Conservation (phyloP, 2,797 vertebrate genomes). For the Eulemur albifrons region DNA sequence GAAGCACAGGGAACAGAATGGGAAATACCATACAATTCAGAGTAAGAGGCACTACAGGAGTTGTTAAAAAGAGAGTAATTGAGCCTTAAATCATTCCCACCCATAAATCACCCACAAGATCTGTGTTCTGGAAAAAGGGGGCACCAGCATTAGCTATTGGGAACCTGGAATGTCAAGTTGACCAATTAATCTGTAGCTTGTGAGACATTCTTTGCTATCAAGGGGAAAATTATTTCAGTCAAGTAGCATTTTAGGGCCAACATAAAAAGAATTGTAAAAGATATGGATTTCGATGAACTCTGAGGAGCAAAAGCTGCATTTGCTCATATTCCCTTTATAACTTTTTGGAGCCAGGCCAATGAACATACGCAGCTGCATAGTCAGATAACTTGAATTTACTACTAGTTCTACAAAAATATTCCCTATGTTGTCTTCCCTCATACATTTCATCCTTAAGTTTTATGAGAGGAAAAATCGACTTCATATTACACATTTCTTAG, state of each 20-base stretch:
- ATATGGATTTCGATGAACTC: slow-evolving; percentile 64
- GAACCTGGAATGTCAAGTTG: slow-evolving; percentile 56
- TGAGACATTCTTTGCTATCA: slow-evolving; percentile 45
- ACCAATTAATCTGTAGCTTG: slow-evolving; percentile 51
- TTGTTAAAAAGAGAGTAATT: slow-evolving; percentile 59
- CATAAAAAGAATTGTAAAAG: slow-evolving; percentile 71
- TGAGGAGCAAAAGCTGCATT: slow-evolving; percentile 37
- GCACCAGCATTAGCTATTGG: neutral
- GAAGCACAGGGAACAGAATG: slow-evolving; percentile 16
- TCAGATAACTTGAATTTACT: slow-evolving; percentile 58
- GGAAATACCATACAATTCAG: slow-evolving; percentile 50
- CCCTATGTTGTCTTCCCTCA: slow-evolving; percentile 66
- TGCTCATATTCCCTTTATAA: slow-evolving; percentile 53
- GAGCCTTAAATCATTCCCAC: slow-evolving; percentile 62
- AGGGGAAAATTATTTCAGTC: slow-evolving; percentile 62
- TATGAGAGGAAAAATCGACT: slow-evolving; percentile 61
- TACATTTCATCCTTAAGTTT: slow-evolving; percentile 59
- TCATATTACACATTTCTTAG: slow-evolving; percentile 39
- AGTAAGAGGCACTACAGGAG: slow-evolving; percentile 56
- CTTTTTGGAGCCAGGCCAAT: slow-evolving; percentile 55
- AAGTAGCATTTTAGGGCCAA: slow-evolving; percentile 67
- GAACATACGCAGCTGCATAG: slow-evolving; percentile 40
- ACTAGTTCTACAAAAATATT: slow-evolving; percentile 40
- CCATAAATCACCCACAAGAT: slow-evolving; percentile 44
- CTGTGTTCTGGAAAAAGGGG: neutral